phyloP scores from a whole-genome alignment of 2,113 vertebrate species.

The Ammodytes marinus region DNA sequence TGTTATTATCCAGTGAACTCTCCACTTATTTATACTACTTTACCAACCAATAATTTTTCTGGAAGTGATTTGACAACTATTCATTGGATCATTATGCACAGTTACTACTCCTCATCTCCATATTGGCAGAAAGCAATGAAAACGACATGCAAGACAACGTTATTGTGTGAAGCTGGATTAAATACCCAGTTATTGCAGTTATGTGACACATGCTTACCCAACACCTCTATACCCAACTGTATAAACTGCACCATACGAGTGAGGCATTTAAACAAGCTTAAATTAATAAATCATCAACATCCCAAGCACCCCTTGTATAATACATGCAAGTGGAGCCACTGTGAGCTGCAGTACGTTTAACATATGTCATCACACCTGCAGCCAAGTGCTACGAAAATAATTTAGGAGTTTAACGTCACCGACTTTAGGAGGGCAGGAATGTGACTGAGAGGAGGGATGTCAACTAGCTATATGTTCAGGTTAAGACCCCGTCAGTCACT shows the following conservation, averaged over 20 bases:
- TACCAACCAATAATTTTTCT: neutral
- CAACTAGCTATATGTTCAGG: slow-evolving; percentile 9
- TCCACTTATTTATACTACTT: neutral
- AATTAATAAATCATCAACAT: slow-evolving; percentile 5
- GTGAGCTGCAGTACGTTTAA: neutral
- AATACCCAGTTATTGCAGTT: neutral
- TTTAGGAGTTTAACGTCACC: neutral
- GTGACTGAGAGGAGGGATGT: slow-evolving; percentile 10
- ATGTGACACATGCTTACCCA: neutral
- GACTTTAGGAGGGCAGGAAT: neutral
- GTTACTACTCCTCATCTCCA: neutral
- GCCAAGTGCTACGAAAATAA: neutral
- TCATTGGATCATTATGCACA: neutral
- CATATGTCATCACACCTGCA: neutral
- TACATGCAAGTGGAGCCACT: neutral
- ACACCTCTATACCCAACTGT: neutral
- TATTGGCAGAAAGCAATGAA: neutral
- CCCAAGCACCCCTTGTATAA: neutral
- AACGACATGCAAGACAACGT: no score
- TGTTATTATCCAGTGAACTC: neutral
- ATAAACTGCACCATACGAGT: neutral
- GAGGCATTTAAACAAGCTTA: neutral
- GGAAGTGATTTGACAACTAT: slow-evolving; percentile 5
- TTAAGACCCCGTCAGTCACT: slow-evolving; percentile 5
- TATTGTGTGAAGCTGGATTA: neutral